These are phyloP conservation scores for Gnathonemus longibarbis DNA, from an alignment of 2,113 vertebrate genomes.

Conservation along the genomic window DNA sequence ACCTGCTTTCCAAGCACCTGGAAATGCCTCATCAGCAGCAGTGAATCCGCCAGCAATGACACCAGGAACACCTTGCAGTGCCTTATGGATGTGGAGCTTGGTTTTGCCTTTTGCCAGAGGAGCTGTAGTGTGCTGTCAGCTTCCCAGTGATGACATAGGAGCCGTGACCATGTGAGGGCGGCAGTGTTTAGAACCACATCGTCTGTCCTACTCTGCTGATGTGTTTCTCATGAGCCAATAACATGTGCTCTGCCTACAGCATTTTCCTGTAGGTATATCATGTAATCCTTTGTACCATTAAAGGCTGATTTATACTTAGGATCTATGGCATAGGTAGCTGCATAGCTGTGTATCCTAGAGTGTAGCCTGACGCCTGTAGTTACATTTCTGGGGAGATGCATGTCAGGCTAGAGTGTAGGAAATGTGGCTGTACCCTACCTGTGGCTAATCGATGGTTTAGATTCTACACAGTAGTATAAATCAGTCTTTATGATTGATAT, in stretches of 20 bases:
- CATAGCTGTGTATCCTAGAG: background rate
- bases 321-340: background rate
- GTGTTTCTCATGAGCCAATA: background rate
- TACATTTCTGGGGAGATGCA: background rate
- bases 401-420: background rate
- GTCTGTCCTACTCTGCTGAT: no score
- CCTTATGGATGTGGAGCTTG: background rate
- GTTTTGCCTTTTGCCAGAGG: background rate
- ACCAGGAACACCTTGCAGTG: no score
- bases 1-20: background rate
- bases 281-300: background rate
- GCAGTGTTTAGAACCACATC: no score
- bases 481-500: background rate
- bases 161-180: no score
- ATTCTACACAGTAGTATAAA: background rate
- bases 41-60: background rate
- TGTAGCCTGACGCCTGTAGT: background rate
- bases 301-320: background rate
- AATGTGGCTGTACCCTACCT: background rate
- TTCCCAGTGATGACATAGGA: no score
- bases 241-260: background rate
- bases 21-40: background rate
- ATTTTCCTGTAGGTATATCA: background rate
- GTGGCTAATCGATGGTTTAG: background rate
- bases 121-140: no score